Base-by-base conservation (phyloP, 2,113 vertebrate species). In the Carassius auratus region DNA sequence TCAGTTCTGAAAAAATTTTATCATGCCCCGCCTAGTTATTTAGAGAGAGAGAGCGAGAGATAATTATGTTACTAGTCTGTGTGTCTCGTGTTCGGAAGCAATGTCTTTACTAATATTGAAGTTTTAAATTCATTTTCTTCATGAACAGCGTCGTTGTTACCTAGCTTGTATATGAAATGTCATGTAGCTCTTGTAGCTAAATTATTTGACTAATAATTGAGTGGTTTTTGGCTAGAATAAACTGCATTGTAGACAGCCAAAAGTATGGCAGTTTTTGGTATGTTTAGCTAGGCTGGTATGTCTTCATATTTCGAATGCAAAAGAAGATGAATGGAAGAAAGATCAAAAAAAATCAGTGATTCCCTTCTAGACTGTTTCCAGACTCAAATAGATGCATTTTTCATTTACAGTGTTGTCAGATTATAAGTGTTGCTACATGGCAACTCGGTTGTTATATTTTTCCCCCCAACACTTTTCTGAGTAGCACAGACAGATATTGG, bases 391-490 rank as follows among this genome's bases (percentile, higher is more conserved):
- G 75, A 59, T 61, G 55, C 19, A 38, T 79, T 42, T 79, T 38
- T 79, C 55, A 62, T 62, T 42, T 38, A 79, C 36, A 42, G 14
- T 4, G 36, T 55, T 61, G 76, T 42, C 76, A 23, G 55, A 30
- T 57, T n/a, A 7, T 15, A 42, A 42, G 57, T 42, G 45, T 36
- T 30, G 26, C 9, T 81, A 81, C 45, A 52, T 14, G 62, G 23
- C 79, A 81, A 45, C 61, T 19, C 26, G 57, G 38, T 80, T 80
- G 78, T 80, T 64, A 48, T 80, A 42, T 48, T n/a, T 73, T 80
- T 12, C 1, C 14, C n/a, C 59, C 38, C 8, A 45, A 64, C 59
- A 64, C 38, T 59, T 64, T 64, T 80, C 61, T 10, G n/a, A 68
- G 55, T n/a, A 52, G 76, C 0, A 2, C 30, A 78, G 76, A 59